Evolutionary conservation across 2,888 invertebrate species (phyloP).

Genomic region (Piscicola geometra): DNA sequence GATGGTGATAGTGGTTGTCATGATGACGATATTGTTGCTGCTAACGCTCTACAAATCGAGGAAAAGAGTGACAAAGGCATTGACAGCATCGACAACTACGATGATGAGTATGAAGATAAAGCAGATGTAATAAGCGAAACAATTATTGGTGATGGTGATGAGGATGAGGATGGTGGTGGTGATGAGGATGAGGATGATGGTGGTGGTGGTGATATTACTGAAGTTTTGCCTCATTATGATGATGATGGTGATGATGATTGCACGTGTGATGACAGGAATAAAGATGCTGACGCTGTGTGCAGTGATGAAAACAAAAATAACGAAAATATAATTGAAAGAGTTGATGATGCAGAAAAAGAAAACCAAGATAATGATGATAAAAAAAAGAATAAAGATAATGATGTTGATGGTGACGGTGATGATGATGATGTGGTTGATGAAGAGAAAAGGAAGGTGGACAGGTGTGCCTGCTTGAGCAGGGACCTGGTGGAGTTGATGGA

Average conservation of each 20-base stretch:
- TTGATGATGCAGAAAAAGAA: background rate
- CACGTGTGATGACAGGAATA: background rate
- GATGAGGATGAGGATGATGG: background rate
- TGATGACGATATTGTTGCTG: background rate
- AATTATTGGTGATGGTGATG: background rate
- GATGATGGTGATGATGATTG: background rate
- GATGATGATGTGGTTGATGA: background rate
- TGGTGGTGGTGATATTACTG: background rate
- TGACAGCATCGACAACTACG: background rate
- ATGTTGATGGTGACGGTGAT: background rate
- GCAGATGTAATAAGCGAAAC: background rate
- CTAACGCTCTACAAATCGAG: background rate
- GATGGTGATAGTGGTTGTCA: slow-evolving; percentile 14
- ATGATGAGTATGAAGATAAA: background rate
- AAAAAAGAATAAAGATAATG: background rate
- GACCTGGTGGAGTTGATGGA: background rate
- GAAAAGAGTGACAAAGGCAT: background rate
- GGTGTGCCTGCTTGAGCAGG: background rate
- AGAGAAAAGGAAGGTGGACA: background rate
- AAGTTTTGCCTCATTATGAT: background rate
- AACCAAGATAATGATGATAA: background rate
- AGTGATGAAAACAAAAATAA: too few species aligned
- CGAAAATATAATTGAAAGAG: background rate
- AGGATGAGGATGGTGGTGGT: background rate
- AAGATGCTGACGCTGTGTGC: slow-evolving; percentile 2